These are phyloP conservation scores for Heliconius ismenius DNA, from an alignment of 2,888 invertebrate species.

Conservation along the genomic window DNA sequence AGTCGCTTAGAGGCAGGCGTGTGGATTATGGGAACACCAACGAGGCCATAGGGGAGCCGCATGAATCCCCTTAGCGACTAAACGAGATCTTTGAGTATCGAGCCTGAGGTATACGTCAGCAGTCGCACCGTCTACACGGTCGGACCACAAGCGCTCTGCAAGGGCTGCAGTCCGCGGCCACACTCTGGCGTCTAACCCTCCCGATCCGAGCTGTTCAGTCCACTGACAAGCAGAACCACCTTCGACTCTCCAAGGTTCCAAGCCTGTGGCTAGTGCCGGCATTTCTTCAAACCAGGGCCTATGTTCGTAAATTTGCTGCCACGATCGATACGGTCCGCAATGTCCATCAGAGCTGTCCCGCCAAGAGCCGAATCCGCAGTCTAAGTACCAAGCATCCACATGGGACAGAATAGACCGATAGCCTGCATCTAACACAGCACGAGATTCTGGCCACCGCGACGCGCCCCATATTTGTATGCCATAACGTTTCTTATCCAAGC, in stretches of 20 bases:
- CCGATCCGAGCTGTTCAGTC: slow-evolving; percentile 90
- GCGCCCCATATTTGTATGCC: slow-evolving; percentile 92
- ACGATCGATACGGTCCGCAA: slow-evolving; percentile 92
- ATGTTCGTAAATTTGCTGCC: slow-evolving; percentile 93
- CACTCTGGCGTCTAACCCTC: slow-evolving; percentile 88
- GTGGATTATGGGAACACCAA: slow-evolving; percentile 89
- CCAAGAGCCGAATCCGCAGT: slow-evolving; percentile 94
- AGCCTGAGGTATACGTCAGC: slow-evolving; percentile 86
- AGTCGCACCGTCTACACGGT: slow-evolving; percentile 76
- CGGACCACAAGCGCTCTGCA: slow-evolving; percentile 90
- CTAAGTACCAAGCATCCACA: slow-evolving; percentile 94
- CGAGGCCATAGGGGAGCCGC: slow-evolving; percentile 89
- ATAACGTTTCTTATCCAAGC: slow-evolving; percentile 79
- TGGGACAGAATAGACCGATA: slow-evolving; percentile 90
- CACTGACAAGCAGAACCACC: slow-evolving; percentile 93
- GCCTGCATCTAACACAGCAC: slow-evolving; percentile 88
- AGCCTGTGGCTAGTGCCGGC: slow-evolving; percentile 58
- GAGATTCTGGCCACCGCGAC: slow-evolving; percentile 90
- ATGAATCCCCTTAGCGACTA: slow-evolving; percentile 83
- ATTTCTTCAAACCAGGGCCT: slow-evolving; percentile 85
- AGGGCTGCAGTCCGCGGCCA: slow-evolving; percentile 92
- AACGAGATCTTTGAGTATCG: slow-evolving; percentile 84
- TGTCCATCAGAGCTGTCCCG: slow-evolving; percentile 91
- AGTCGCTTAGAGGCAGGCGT: slow-evolving; percentile 82
- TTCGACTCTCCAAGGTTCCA: slow-evolving; percentile 77